Percentiles rank a stretch among this genome's conserved stretches.
Conservation (phyloP, 2,797 vertebrate species). For the Hephaestus fuliginosus region DNA sequence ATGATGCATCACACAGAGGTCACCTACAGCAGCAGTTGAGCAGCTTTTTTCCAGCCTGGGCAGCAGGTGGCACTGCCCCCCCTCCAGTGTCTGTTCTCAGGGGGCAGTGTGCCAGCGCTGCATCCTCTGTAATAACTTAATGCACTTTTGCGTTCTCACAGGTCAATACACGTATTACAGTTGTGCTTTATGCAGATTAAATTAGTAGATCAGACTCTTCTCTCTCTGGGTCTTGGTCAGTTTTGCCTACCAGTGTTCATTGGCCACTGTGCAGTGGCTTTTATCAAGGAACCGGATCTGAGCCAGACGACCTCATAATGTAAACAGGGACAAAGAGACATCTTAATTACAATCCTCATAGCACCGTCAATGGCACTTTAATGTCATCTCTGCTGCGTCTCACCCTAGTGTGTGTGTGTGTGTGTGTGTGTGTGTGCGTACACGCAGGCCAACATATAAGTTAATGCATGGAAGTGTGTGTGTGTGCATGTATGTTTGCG, state of each 20-base stretch:
- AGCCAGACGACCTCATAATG: constrained; percentile 42
- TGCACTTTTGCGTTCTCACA: background rate
- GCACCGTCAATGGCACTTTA: constrained; percentile 15
- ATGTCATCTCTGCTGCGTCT: constrained; percentile 31
- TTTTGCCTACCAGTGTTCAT: constrained; percentile 17
- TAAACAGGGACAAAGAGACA: constrained; percentile 53
- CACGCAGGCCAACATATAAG: background rate
- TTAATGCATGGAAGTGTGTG: background rate
- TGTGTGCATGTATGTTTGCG: constrained; percentile 3
- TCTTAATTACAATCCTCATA: constrained; percentile 65
- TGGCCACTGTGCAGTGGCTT: constrained; percentile 25
- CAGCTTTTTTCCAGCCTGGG: constrained; percentile 20
- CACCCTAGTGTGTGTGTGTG: constrained; percentile 1
- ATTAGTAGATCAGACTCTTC: constrained; percentile 6
- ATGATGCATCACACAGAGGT: no score
- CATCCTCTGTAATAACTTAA: constrained; percentile 23
- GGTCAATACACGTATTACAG: background rate
- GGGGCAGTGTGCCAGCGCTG: background rate
- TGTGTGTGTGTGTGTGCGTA: background rate
- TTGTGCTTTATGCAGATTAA: constrained; percentile 21
- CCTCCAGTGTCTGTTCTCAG: constrained; percentile 18
- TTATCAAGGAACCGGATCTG: constrained; percentile 45
- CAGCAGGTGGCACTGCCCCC: constrained; percentile 77
- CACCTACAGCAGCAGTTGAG: no score
- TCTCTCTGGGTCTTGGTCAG: constrained; percentile 8